Conservation (phyloP, 23 tunicate species). For the Oikopleura albicans region DNA sequence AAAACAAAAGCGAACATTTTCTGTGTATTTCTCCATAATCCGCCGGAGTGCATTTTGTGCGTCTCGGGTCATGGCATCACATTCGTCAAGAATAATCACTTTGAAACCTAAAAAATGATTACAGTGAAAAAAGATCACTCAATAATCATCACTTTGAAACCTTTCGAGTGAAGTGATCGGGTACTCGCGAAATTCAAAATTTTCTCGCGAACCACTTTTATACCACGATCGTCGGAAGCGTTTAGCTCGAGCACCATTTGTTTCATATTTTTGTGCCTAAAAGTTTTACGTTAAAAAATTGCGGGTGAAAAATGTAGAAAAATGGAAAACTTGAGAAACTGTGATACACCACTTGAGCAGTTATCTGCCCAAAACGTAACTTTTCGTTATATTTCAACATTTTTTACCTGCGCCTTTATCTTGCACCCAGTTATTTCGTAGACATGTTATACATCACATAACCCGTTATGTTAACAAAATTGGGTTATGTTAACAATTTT, state of each 20-base stretch:
- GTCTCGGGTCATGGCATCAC: slow-evolving; percentile 96
- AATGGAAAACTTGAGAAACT: no score
- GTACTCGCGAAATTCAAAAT: slow-evolving; percentile 81
- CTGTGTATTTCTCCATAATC: slow-evolving; percentile 93
- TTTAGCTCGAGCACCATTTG: slow-evolving; percentile 80
- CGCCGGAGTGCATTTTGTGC: slow-evolving; percentile 88
- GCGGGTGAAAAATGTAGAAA: no score
- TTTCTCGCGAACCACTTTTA: slow-evolving; percentile 62
- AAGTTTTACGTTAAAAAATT: not conserved
- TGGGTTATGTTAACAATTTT: no score
- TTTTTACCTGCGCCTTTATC: no score
- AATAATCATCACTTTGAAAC: slow-evolving; percentile 21
- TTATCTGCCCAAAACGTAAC: no score
- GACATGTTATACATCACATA: no score
- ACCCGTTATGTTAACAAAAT: no score
- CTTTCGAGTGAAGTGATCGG: slow-evolving; percentile 60
- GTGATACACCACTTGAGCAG: no score
- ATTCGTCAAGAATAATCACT: slow-evolving; percentile 79
- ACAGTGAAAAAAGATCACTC: not conserved
- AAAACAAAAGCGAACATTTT: slow-evolving; percentile 59
- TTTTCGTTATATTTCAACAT: no score
- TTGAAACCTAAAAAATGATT: slow-evolving; percentile 16
- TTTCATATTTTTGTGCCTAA: slow-evolving; percentile 39
- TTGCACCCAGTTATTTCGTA: no score
- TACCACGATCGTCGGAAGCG: slow-evolving; percentile 94